phyloP scores from a whole-genome alignment of 2,888 invertebrate genomes.

The Piscicola geometra region DNA sequence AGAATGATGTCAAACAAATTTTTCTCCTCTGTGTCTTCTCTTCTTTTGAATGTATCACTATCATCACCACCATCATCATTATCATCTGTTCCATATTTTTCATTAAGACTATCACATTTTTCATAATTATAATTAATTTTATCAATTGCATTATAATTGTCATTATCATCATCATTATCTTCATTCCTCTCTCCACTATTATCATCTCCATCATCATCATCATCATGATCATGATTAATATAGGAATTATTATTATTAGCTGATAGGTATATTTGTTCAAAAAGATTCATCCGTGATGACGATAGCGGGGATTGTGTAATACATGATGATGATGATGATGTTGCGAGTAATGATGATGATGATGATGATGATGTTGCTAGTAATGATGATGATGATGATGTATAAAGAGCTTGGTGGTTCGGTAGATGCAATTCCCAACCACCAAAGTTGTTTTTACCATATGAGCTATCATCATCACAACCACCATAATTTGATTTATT shows the following conservation, averaged over 20 bases:
- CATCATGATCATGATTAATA: neutral
- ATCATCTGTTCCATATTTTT: neutral
- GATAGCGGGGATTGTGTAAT: neutral
- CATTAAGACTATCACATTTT: neutral
- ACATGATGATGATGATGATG: too few relatives aligned
- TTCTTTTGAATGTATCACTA: neutral
- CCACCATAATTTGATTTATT: too few relatives aligned
- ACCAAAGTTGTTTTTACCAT: too few relatives aligned
- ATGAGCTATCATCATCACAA: too few relatives aligned
- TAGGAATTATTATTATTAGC: neutral
- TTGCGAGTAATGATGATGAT: neutral
- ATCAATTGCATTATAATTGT: neutral
- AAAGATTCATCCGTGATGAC: neutral
- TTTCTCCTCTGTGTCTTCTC: neutral
- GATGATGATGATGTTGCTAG: conserved; percentile 21
- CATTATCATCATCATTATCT: neutral
- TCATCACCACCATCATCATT: neutral
- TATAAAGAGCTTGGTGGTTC: too few relatives aligned
- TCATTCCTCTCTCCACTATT: neutral
- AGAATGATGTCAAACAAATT: conserved; percentile 6
- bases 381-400: conserved; percentile 15
- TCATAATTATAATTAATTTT: neutral
- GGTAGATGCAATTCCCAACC: too few relatives aligned
- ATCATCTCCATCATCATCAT: neutral
- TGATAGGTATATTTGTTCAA: neutral